These are phyloP conservation scores for Eurosta solidaginis DNA, from an alignment of 1,140 invertebrate genomes.

Conservation along the genomic window DNA sequence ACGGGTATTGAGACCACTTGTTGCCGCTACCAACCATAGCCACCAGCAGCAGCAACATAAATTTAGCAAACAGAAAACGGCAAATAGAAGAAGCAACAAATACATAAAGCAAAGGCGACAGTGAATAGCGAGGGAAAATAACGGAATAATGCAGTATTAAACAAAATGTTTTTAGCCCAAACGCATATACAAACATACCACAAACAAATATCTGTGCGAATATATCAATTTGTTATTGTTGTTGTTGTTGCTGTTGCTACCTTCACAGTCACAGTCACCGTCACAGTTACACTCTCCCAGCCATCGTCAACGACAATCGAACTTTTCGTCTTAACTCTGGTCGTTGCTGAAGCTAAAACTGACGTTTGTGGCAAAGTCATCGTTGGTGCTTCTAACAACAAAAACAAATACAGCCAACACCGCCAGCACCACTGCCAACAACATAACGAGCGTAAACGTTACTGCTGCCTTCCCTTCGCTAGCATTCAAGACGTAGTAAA, in stretches of 20 bases:
- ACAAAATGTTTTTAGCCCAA: slow-evolving; percentile 59
- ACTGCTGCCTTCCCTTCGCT: slow-evolving; percentile 36
- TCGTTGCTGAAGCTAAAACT: not conserved
- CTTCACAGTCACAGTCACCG: slow-evolving; percentile 30
- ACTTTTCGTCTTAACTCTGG: not conserved
- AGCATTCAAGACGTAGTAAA: slow-evolving; percentile 43
- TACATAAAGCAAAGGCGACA: not conserved
- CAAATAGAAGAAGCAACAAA: not conserved
- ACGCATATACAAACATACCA: slow-evolving; percentile 47
- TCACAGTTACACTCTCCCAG: too few species aligned
- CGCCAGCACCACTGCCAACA: slow-evolving; percentile 38
- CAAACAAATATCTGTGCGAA: slow-evolving; percentile 37
- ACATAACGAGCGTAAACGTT: slow-evolving; percentile 35
- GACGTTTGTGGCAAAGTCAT: not conserved
- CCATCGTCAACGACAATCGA: not conserved
- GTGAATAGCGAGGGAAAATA: slow-evolving; percentile 47
- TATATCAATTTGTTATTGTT: slow-evolving; percentile 33
- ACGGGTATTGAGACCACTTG: not conserved
- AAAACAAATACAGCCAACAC: too few species aligned
- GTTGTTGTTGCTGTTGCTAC: slow-evolving; percentile 33
- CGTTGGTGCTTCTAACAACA: not conserved
- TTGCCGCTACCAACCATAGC: not conserved
- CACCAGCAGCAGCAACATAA: not conserved
- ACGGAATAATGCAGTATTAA: slow-evolving; percentile 60
- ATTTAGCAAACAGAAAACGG: not conserved